Conservation (phyloP, 1,140 invertebrate species). For the Galleria mellonella region DNA sequence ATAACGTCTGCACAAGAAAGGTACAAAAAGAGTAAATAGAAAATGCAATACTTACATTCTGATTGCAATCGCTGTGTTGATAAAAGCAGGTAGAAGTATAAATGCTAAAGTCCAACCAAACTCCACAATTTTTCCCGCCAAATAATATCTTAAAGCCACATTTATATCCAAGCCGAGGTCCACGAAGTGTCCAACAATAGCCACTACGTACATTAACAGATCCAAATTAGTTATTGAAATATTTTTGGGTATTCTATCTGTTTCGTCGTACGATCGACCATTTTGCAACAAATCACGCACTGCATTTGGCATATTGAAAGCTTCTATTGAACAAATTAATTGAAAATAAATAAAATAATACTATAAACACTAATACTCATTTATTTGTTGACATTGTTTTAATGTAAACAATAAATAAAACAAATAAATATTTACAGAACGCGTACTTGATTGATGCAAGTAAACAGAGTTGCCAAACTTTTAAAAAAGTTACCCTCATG, state of each 20-base stretch:
- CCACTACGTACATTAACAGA: constrained; percentile 66
- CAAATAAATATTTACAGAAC: no score
- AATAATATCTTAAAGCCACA: constrained; percentile 76
- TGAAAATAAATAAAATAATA: no score
- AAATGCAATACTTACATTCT: constrained; percentile 74
- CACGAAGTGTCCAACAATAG: constrained; percentile 78
- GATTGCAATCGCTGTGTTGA: constrained; percentile 79
- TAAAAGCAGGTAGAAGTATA: constrained; percentile 78
- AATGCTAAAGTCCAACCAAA: constrained; percentile 78
- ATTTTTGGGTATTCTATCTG: constrained; percentile 59
- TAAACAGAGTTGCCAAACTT: no score
- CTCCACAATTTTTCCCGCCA: constrained; percentile 67
- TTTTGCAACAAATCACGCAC: constrained; percentile 42
- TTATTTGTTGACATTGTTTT: no score
- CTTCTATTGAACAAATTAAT: no score
- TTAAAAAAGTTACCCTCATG: no score
- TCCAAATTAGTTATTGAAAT: constrained; percentile 52
- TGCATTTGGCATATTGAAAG: constrained; percentile 41
- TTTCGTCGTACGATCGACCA: constrained; percentile 50
- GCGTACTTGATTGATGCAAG: no score
- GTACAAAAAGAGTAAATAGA: no score
- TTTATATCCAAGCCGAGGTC: constrained; percentile 80
- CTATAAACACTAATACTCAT: no score
- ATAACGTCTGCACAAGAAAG: no score
- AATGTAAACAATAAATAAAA: no score